Conservation (phyloP, 2,797 vertebrate species). For the Pseudomugil gertrudae region DNA sequence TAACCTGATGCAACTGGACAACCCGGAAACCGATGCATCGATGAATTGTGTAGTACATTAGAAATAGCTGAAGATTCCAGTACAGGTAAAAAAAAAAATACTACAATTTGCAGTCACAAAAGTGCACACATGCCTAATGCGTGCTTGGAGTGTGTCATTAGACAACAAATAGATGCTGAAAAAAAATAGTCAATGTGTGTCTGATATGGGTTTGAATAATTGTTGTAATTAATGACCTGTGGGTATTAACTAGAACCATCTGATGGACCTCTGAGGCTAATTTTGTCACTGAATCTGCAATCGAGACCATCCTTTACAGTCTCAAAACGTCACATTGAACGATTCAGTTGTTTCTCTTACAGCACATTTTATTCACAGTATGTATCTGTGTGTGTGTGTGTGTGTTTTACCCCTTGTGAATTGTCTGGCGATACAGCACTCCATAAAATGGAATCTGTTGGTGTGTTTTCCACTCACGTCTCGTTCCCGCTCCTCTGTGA, state of each 20-base stretch:
- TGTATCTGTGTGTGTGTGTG: conserved; percentile 8
- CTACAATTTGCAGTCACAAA: conserved; percentile 41
- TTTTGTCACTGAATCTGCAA: conserved; percentile 35
- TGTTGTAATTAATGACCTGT: conserved; percentile 82
- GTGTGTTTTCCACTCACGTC: conserved; percentile 72
- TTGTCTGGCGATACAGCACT: conserved; percentile 11
- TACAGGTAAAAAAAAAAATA: conserved; percentile 48
- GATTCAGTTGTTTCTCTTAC: conserved; percentile 25
- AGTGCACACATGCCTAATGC: conserved; percentile 37
- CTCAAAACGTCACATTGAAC: conserved; percentile 44
- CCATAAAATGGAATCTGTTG: background rate
- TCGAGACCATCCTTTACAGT: conserved; percentile 47
- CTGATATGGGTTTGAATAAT: conserved; percentile 82
- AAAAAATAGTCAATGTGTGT: conserved; percentile 74
- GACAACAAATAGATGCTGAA: conserved; percentile 36
- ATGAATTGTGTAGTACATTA: conserved; percentile 14
- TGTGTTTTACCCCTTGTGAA: conserved; percentile 23
- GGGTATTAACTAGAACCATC: conserved; percentile 69
- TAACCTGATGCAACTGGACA: conserved; percentile 68
- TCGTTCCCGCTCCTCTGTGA: conserved; percentile 41
- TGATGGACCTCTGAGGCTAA: conserved; percentile 62
- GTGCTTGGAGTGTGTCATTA: conserved; percentile 43
- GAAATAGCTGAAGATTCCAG: conserved; percentile 53
- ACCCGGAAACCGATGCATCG: conserved; percentile 27
- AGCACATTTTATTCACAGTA: conserved; percentile 11